Percentiles rank a stretch among this genome's conserved stretches.
Conservation (phyloP, 2,888 invertebrate species). For the Caenorhabditis sinica region DNA sequence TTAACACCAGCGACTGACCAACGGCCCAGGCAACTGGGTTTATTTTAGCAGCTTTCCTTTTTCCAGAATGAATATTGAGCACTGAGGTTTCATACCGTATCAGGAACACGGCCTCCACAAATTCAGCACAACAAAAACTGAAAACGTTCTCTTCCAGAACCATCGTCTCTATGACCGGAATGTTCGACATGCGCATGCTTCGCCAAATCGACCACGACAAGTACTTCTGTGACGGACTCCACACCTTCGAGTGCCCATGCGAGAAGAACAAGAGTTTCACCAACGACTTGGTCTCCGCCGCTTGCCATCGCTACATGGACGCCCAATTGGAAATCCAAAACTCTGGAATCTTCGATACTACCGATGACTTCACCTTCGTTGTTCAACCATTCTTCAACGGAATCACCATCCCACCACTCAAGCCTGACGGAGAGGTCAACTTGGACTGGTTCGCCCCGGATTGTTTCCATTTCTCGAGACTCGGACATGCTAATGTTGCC, state of each 20-base stretch:
- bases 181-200: constrained; percentile 78
- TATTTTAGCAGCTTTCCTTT: no score
- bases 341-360: constrained; percentile 74
- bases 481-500: constrained; percentile 74
- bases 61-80: no score
- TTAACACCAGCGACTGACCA: no score
- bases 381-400: constrained; percentile 79
- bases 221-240: constrained; percentile 76
- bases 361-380: constrained; percentile 77
- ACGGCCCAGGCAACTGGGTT: no score
- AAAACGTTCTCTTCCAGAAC: constrained; percentile 54
- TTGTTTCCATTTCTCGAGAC: constrained; percentile 77
- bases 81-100: no score
- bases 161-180: constrained; percentile 77
- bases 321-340: constrained; percentile 71
- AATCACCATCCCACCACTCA: constrained; percentile 69
- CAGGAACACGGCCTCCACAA: no score
- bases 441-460: constrained; percentile 78
- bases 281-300: constrained; percentile 70
- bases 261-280: constrained; percentile 73
- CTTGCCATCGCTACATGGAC: constrained; percentile 74
- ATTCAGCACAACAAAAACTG: not conserved
- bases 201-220: constrained; percentile 73
- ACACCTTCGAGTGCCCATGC: constrained; percentile 75
- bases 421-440: constrained; percentile 71